Evolutionary conservation across 2,888 invertebrate species (phyloP).

Genomic region (Rutpela maculata): DNA sequence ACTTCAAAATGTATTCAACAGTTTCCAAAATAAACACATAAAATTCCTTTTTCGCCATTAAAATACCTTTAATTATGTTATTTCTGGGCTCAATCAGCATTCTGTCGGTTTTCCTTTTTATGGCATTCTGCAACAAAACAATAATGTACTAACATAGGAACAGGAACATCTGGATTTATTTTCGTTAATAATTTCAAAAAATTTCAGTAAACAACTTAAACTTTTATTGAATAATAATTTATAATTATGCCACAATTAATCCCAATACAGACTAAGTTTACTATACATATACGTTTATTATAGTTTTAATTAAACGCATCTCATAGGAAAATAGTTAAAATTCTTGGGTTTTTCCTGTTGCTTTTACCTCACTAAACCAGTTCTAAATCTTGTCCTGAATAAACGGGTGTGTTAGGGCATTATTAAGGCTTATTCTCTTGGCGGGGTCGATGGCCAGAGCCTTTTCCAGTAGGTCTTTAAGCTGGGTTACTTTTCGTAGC

Average conservation of each 20-base stretch:
- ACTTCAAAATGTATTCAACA: slow-evolving; percentile 52
- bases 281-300: slow-evolving; percentile 27
- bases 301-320: slow-evolving; percentile 17
- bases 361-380: slow-evolving; percentile 66
- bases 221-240: slow-evolving; percentile 40
- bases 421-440: slow-evolving; percentile 95
- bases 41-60: slow-evolving; percentile 49
- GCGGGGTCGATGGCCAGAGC: slow-evolving; percentile 94
- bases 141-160: slow-evolving; percentile 46
- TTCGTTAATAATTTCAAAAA: slow-evolving; percentile 24
- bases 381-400: slow-evolving; percentile 92
- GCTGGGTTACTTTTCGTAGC: slow-evolving; percentile 91
- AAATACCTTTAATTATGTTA: slow-evolving; percentile 49
- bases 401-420: slow-evolving; percentile 95
- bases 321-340: slow-evolving; percentile 47
- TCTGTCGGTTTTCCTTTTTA: slow-evolving; percentile 30
- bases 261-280: slow-evolving; percentile 36
- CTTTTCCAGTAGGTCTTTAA: slow-evolving; percentile 94
- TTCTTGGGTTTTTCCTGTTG: slow-evolving; percentile 55
- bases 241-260: slow-evolving; percentile 36
- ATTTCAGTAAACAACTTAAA: slow-evolving; percentile 37
- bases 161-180: not conserved
- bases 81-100: slow-evolving; percentile 28
- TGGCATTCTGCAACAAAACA: slow-evolving; percentile 56
- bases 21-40: slow-evolving; percentile 36